phyloP scores from a whole-genome alignment of 2,113 vertebrate genomes.

The Phyllopteryx taeniolatus region DNA sequence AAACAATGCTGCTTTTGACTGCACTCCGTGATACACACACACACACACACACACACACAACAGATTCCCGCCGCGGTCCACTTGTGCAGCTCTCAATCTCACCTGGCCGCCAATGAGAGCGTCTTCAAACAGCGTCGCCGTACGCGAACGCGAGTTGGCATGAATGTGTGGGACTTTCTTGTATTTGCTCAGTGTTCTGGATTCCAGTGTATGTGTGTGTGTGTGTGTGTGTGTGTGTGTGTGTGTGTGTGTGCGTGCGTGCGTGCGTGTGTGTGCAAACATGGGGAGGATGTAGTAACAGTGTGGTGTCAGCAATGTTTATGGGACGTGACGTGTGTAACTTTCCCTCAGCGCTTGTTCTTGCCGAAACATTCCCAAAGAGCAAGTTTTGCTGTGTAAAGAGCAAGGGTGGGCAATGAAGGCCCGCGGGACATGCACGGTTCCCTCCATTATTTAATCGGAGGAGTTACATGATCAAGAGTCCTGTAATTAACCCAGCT shows the following conservation, averaged over 20 bases:
- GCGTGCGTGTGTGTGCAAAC: constrained; percentile 23
- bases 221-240: constrained; percentile 20
- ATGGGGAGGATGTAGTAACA: constrained; percentile 43
- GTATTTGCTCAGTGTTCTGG: constrained; percentile 38
- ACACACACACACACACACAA: constrained; percentile 31
- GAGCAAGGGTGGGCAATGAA: neutral
- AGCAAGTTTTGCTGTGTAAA: neutral
- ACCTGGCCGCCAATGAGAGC: constrained; percentile 38
- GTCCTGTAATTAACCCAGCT: too few relatives aligned
- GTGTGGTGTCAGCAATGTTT: constrained; percentile 51
- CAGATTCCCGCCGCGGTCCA: constrained; percentile 18
- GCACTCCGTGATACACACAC: constrained; percentile 11
- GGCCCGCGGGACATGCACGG: neutral
- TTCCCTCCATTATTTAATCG: neutral
- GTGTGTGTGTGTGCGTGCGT: constrained; percentile 15
- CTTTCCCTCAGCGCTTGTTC: constrained; percentile 26
- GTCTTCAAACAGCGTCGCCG: constrained; percentile 53
- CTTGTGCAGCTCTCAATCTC: constrained; percentile 30
- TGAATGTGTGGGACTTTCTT: constrained; percentile 39
- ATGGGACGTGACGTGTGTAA: constrained; percentile 39
- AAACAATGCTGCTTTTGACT: constrained; percentile 54
- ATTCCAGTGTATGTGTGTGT: constrained; percentile 24
- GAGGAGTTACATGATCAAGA: neutral
- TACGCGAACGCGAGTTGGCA: constrained; percentile 46
- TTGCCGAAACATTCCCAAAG: constrained; percentile 1